A percentile compares a stretch with the other conserved stretches of the same genome.
Conservation (phyloP, 2,888 invertebrate genomes). For the Mystacides longicornis region DNA sequence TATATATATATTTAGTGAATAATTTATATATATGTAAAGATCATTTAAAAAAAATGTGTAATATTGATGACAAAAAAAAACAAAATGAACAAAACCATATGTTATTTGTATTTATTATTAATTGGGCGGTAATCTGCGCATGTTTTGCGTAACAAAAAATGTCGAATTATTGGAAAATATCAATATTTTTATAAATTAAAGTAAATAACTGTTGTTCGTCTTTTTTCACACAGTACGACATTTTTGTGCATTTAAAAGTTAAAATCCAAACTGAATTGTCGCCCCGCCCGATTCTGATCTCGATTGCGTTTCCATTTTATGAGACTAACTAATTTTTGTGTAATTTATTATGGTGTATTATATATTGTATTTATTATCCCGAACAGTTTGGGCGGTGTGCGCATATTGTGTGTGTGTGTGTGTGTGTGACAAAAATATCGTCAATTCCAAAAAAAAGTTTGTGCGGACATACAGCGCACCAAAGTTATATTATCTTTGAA, state of each 20-base stretch:
- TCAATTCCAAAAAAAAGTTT: too few relatives aligned
- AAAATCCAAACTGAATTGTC: background rate
- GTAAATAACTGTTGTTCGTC: background rate
- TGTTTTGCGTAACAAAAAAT: too few relatives aligned
- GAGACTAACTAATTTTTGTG: background rate
- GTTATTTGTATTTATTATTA: too few relatives aligned
- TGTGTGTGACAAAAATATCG: conserved; percentile 3
- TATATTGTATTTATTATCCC: background rate
- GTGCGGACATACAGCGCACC: too few relatives aligned
- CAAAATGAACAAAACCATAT: too few relatives aligned
- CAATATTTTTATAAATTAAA: too few relatives aligned
- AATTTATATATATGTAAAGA: conserved; percentile 20
- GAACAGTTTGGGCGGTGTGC: background rate
- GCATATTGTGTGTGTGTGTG: background rate
- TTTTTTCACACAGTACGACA: background rate
- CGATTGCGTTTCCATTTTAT: background rate
- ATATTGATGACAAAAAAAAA: too few relatives aligned
- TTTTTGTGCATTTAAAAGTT: background rate
- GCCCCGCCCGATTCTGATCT: background rate
- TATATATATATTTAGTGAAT: conserved; percentile 19
- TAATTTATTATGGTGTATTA: background rate
- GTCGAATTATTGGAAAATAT: background rate
- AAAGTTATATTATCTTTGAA: too few relatives aligned
- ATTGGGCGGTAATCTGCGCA: too few relatives aligned
- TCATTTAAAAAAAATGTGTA: too few relatives aligned